Conservation (phyloP, 2,888 invertebrate species). For the Quadriops clusia region DNA sequence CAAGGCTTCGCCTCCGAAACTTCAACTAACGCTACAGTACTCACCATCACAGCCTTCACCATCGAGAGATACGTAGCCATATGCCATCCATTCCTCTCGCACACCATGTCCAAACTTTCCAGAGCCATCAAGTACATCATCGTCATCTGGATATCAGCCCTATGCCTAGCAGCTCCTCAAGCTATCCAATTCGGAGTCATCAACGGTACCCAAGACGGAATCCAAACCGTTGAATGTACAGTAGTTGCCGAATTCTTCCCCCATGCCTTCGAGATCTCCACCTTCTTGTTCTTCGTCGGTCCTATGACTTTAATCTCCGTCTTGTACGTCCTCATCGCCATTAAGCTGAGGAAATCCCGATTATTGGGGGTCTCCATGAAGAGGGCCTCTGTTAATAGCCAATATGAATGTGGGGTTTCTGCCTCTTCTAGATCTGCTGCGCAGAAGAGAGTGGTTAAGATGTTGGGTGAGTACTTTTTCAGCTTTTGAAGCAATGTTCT, state of each 20-base stretch:
- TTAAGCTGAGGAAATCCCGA: slow-evolving; percentile 55
- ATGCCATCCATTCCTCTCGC: slow-evolving; percentile 56
- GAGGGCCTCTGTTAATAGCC: neutral
- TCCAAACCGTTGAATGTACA: slow-evolving; percentile 32
- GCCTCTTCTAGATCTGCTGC: slow-evolving; percentile 24
- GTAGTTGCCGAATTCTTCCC: slow-evolving; percentile 45
- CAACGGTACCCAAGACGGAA: slow-evolving; percentile 31
- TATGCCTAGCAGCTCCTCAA: slow-evolving; percentile 63
- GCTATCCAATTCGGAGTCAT: slow-evolving; percentile 43
- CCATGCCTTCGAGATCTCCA: slow-evolving; percentile 69
- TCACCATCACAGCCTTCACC: slow-evolving; percentile 58
- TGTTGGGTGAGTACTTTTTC: slow-evolving; percentile 75
- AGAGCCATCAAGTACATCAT: slow-evolving; percentile 73
- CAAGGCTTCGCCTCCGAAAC: slow-evolving; percentile 71
- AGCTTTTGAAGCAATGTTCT: no score
- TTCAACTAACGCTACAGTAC: slow-evolving; percentile 63
- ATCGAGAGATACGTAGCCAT: slow-evolving; percentile 60
- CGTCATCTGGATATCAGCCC: slow-evolving; percentile 67
- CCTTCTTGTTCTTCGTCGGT: slow-evolving; percentile 70
- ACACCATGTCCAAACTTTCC: slow-evolving; percentile 78
- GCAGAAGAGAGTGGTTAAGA: slow-evolving; percentile 57
- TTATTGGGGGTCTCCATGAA: slow-evolving; percentile 30
- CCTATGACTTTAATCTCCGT: slow-evolving; percentile 81
- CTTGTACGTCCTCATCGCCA: slow-evolving; percentile 65
- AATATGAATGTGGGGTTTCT: slow-evolving; percentile 9